These are phyloP conservation scores for Sebastolobus altivelis DNA, from an alignment of 2,797 vertebrate genomes.

Conservation along the genomic window DNA sequence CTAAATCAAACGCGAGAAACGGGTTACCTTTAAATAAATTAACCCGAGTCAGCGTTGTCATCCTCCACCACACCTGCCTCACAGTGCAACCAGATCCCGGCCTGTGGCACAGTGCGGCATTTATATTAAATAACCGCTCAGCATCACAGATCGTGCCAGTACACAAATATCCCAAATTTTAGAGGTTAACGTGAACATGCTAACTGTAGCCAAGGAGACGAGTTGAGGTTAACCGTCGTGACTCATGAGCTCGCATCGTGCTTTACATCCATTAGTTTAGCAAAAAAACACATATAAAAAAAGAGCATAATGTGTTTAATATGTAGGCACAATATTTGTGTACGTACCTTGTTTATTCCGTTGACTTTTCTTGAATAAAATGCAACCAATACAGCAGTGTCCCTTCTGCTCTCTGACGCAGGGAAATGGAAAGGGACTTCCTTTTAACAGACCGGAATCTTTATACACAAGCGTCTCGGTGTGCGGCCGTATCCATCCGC, in stretches of 20 bases:
- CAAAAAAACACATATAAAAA: not conserved
- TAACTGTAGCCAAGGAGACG: too few relatives aligned
- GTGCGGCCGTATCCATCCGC: slow-evolving; percentile 86
- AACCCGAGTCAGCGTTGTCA: too few relatives aligned
- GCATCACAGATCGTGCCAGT: too few relatives aligned
- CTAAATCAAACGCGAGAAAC: too few relatives aligned
- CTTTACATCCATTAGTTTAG: not conserved
- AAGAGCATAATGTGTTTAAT: fast-evolving
- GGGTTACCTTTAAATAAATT: too few relatives aligned
- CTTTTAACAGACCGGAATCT: slow-evolving; percentile 82
- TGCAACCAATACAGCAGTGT: slow-evolving; percentile 73
- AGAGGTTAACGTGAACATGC: too few relatives aligned
- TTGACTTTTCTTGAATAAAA: slow-evolving; percentile 85
- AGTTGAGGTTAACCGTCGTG: slow-evolving; percentile 23
- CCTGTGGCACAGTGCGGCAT: too few relatives aligned
- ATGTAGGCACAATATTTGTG: fast-evolving
- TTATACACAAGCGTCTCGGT: slow-evolving; percentile 81
- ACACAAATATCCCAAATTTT: too few relatives aligned
- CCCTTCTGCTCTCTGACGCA: slow-evolving; percentile 82
- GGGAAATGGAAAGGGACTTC: slow-evolving; percentile 84
- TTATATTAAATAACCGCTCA: too few relatives aligned
- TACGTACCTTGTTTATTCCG: slow-evolving; percentile 80
- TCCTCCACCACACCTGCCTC: too few relatives aligned
- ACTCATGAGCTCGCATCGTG: slow-evolving; percentile 26
- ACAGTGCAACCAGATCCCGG: too few relatives aligned